Conservation (phyloP, 37 sponge, comb jelly and placozoan species). For the Mnemiopsis leidyi region DNA sequence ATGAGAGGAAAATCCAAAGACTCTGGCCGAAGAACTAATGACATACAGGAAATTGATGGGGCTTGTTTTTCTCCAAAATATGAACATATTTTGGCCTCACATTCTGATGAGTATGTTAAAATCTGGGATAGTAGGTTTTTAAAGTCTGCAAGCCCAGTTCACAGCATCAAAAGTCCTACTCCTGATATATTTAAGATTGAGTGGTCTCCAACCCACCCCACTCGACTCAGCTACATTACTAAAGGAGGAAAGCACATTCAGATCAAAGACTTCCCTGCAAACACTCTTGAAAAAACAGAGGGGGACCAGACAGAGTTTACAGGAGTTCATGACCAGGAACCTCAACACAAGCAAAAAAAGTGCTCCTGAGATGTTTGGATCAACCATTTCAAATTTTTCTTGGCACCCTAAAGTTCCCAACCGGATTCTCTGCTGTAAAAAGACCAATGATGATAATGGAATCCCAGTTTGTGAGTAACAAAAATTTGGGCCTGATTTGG, state of each 20-base stretch:
- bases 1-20: constrained; percentile 45
- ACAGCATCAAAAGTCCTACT: constrained; percentile 17
- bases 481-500: no score
- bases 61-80: constrained; percentile 57
- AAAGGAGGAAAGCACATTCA: constrained; percentile 50
- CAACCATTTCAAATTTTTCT: constrained; percentile 28
- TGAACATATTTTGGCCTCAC: constrained; percentile 32
- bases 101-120: constrained; percentile 59
- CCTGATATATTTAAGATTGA: constrained; percentile 33
- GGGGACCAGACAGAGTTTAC: not conserved
- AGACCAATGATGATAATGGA: not conserved
- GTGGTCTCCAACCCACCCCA: constrained; percentile 39
- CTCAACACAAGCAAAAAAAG: constrained; percentile 45
- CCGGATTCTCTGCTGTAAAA: constrained; percentile 33
- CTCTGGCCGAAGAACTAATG: not conserved
- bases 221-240: constrained; percentile 11
- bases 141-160: not conserved
- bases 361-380: not conserved
- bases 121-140: constrained; percentile 50
- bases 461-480: not conserved
- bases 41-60: constrained; percentile 53
- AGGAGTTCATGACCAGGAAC: not conserved
- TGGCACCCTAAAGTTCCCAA: constrained; percentile 39
- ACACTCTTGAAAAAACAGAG: constrained; percentile 54
- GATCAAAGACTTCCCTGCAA: constrained; percentile 29